phyloP scores from a whole-genome alignment of 2,113 vertebrate genomes.

The Hepsetus odoe region DNA sequence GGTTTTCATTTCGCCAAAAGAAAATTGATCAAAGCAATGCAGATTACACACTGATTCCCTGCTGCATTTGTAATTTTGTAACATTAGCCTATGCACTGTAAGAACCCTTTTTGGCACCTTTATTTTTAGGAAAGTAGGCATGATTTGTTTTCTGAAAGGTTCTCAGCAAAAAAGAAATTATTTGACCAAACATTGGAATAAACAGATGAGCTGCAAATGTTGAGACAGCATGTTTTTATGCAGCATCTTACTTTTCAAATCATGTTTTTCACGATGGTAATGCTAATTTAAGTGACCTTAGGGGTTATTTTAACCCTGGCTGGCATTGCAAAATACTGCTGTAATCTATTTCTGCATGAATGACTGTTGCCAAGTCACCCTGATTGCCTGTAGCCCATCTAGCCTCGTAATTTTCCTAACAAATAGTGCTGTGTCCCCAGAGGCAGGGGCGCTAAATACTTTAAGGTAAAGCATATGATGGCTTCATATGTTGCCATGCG shows the following conservation, averaged over 20 bases:
- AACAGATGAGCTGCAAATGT: background rate
- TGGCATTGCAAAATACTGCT: constrained; percentile 61
- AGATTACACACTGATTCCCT: no score
- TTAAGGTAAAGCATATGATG: constrained; percentile 24
- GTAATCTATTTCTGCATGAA: constrained; percentile 72
- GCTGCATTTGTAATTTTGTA: no score
- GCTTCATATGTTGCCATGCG: constrained; percentile 26
- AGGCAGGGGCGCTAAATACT: constrained; percentile 66
- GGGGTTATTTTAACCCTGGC: constrained; percentile 72
- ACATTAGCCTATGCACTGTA: no score
- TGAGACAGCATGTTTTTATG: background rate
- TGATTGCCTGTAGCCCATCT: constrained; percentile 47
- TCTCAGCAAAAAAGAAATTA: background rate
- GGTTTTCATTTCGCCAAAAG: no score
- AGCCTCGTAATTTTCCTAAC: constrained; percentile 71
- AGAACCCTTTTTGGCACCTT: no score
- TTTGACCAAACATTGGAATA: background rate
- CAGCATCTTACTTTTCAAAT: background rate
- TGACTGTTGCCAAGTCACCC: constrained; percentile 70
- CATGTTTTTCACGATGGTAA: constrained; percentile 11
- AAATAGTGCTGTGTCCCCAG: constrained; percentile 56
- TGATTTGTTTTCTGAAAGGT: background rate
- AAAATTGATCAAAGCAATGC: no score
- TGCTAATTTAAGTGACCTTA: constrained; percentile 64
- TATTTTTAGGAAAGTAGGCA: background rate